Evolutionary conservation across 2,888 invertebrate genomes (phyloP).

Genomic region (Empis stercorea): DNA sequence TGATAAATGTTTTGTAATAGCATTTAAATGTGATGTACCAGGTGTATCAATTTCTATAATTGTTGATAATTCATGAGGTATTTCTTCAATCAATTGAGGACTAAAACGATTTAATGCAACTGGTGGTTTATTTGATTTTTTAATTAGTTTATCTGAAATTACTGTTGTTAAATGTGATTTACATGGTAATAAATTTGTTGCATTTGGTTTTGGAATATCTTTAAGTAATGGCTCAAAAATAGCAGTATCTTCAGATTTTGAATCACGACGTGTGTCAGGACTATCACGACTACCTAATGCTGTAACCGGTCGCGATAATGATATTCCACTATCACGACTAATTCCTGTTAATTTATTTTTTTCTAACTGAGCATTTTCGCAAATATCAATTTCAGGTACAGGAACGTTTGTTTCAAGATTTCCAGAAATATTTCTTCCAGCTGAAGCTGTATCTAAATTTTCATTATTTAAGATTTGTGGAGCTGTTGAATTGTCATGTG

Average conservation of each 20-base stretch:
- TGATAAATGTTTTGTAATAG: not conserved
- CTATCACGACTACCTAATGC: conserved; percentile 22
- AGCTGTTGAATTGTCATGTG: not conserved
- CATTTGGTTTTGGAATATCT: conserved; percentile 29
- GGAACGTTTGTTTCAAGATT: not conserved
- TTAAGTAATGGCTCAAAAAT: conserved; percentile 27
- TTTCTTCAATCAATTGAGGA: conserved; percentile 27
- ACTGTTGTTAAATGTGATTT: not conserved
- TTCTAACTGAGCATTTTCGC: conserved; percentile 17
- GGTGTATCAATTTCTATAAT: conserved; percentile 57
- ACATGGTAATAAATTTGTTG: not conserved
- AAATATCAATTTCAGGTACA: not conserved
- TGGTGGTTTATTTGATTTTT: conserved; percentile 23
- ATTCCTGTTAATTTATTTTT: conserved; percentile 26
- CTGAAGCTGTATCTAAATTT: not conserved
- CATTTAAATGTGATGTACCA: conserved; percentile 37
- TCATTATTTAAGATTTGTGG: not conserved
- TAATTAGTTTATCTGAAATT: conserved; percentile 7
- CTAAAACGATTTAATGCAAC: conserved; percentile 27
- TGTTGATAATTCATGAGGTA: conserved; percentile 49
- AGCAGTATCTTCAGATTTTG: not conserved
- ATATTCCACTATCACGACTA: conserved; percentile 34
- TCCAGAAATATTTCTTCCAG: not conserved
- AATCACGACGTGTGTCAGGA: conserved; percentile 6
- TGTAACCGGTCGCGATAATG: conserved; percentile 31